Evolutionary conservation across 2,888 invertebrate species (phyloP).

Genomic region (Sphaerophoria taeniata): DNA sequence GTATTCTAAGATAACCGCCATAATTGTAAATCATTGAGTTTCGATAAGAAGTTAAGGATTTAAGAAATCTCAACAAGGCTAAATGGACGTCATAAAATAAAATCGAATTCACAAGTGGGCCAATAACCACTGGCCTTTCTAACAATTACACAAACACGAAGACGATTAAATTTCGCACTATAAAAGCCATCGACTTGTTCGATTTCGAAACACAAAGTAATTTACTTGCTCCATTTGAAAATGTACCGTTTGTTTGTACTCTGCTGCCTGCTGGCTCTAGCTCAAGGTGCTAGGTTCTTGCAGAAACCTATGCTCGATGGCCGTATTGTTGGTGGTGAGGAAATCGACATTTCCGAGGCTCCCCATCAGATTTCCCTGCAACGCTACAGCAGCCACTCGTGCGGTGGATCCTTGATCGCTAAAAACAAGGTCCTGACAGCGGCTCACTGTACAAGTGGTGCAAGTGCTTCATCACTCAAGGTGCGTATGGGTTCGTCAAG

Average conservation of each 20-base stretch:
- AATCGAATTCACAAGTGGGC: conserved; percentile 38
- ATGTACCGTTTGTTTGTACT: conserved; percentile 62
- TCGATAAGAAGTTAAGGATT: conserved; percentile 57
- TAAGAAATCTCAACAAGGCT: conserved; percentile 59
- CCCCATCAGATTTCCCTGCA: conserved; percentile 83
- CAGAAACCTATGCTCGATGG: conserved; percentile 76
- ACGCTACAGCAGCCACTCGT: conserved; percentile 80
- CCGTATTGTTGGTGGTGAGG: conserved; percentile 82
- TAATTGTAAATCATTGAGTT: conserved; percentile 40
- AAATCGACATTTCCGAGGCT: conserved; percentile 80
- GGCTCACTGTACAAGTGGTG: conserved; percentile 81
- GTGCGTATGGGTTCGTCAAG: conserved; percentile 82
- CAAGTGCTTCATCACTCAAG: conserved; percentile 60
- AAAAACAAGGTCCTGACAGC: conserved; percentile 82
- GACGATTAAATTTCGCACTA: background rate
- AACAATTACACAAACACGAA: conserved; percentile 44
- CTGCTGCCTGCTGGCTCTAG: conserved; percentile 53
- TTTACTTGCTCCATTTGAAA: conserved; percentile 32
- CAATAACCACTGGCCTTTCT: background rate
- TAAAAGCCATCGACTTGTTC: conserved; percentile 30
- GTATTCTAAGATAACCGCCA: background rate
- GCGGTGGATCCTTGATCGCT: conserved; percentile 83
- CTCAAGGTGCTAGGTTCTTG: conserved; percentile 54
- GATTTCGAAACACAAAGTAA: conserved; percentile 27
- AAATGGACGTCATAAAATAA: conserved; percentile 35